Base-by-base conservation (phyloP, 2,797 vertebrate species). In the Ctenopoma multispine region DNA sequence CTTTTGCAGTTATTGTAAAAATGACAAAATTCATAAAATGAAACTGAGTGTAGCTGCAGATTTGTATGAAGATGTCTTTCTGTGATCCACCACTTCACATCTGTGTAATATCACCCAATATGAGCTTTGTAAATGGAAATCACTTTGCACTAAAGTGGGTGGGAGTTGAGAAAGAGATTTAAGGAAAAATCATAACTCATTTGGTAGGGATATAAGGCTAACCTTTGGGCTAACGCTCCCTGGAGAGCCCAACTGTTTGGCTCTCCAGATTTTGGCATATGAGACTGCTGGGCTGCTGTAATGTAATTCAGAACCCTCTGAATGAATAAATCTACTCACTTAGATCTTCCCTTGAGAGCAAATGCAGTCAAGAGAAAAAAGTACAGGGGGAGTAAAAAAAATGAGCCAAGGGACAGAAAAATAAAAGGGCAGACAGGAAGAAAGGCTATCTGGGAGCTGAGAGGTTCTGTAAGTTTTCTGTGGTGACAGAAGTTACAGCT, bases 281-380 rank as follows among this genome's bases (percentile, higher is more conserved):
- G 89, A 85, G 83, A 92, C 85, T 83, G 91, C 82, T 74, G 78
- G 75, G 77, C 80, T 77, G 87, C 82, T 82, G 76, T 90, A 92
- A 92, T 89, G 90, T 88, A 88, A 92, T 93, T 93, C 91, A 91
- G 89, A 92, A 82, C 73, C 74, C 87, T 89, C 89, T 89, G 89
- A 92, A 90, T 91, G 85, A 92, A 93, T 93, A 93, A 91, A 94
- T 92, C 89, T 79, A 81, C 87, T 92, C 89, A 93, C 90, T 91
- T 89, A 91, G 80, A 88, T 85, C 79, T 81, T 90, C 85, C 82
- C 89, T 63, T 66, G 88, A 87, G 89, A 87, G 83, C 51, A 57
- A 79, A 84, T 65, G 69, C 84, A 83, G 72, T 40, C 72, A 88
- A 85, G 77, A 55, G 67, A 71, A 71, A 74, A 75, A 80, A 64